Evolutionary conservation across 2,888 invertebrate genomes (phyloP).

Genomic region (Archaeoteleia sp.): DNA sequence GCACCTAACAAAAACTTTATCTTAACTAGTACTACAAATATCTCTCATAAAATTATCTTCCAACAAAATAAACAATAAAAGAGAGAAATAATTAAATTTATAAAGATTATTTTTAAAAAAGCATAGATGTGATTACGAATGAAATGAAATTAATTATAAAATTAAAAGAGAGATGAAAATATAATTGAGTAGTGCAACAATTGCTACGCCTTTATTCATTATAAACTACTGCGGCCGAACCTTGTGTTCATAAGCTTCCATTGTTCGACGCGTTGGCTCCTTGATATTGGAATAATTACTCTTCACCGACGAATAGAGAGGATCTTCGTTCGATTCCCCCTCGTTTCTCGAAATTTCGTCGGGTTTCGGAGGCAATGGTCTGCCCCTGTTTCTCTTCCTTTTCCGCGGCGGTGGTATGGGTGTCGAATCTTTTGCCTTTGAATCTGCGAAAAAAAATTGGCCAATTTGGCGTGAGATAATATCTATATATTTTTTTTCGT

Average conservation of each 20-base stretch:
- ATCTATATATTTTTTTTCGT: no score
- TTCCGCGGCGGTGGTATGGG: conserved; percentile 71
- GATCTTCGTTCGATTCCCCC: conserved; percentile 61
- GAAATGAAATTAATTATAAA: neutral
- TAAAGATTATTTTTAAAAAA: no score
- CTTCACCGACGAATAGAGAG: conserved; percentile 67
- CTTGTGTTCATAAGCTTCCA: conserved; percentile 66
- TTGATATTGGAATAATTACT: conserved; percentile 43
- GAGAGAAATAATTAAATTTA: no score
- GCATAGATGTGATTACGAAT: no score
- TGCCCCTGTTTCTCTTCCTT: conserved; percentile 63
- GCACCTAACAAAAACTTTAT: no score
- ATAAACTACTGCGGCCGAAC: conserved; percentile 51
- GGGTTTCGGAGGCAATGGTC: conserved; percentile 69
- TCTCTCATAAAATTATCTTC: no score
- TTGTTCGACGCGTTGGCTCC: conserved; percentile 37
- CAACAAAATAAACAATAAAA: no score
- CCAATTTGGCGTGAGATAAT: conserved; percentile 13
- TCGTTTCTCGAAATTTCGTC: conserved; percentile 59
- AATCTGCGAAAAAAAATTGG: conserved; percentile 52
- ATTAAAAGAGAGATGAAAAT: conserved; percentile 5
- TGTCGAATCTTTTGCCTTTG: conserved; percentile 61
- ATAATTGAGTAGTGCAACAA: conserved; percentile 19
- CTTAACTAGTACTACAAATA: no score
- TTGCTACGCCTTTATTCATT: neutral